A percentile compares a stretch with the other conserved stretches of the same genome.
phyloP scores from a whole-genome alignment of 2,888 invertebrate species.

The Zygogramma bicolorata region DNA sequence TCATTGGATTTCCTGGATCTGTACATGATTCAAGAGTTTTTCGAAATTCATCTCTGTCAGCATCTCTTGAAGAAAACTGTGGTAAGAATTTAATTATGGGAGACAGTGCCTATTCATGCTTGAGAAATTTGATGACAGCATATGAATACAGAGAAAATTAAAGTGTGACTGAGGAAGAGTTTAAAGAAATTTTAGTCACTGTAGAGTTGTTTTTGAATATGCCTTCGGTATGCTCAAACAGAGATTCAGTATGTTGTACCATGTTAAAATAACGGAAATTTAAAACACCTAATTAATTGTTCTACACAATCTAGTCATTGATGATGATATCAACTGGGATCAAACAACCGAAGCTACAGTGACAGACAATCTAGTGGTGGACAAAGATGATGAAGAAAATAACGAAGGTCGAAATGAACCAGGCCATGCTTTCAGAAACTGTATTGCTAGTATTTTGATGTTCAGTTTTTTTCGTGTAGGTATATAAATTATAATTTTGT shows the following conservation, averaged over 20 bases:
- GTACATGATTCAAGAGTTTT: no score
- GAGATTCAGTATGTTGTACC: no score
- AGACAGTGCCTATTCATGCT: conserved; percentile 30
- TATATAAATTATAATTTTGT: no score
- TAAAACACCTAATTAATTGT: background rate
- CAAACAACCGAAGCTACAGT: background rate
- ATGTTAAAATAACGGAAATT: conserved; percentile 7
- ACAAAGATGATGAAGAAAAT: background rate
- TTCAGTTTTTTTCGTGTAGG: background rate
- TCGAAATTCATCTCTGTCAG: no score
- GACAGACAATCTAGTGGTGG: background rate
- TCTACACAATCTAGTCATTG: background rate
- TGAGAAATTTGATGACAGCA: conserved; percentile 25
- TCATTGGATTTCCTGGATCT: no score
- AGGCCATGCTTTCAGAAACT: background rate
- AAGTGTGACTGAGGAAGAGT: background rate
- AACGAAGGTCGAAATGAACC: background rate
- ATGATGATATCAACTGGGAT: background rate
- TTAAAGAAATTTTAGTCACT: conserved; percentile 10
- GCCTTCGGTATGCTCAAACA: no score
- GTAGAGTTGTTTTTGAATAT: conserved; percentile 26
- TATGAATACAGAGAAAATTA: conserved; percentile 28
- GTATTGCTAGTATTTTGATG: background rate
- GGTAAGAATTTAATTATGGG: conserved; percentile 22
- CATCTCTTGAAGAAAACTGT: no score